Conservation (phyloP, 2,113 vertebrate species). For the Sterrhoptilus dennistouni region DNA sequence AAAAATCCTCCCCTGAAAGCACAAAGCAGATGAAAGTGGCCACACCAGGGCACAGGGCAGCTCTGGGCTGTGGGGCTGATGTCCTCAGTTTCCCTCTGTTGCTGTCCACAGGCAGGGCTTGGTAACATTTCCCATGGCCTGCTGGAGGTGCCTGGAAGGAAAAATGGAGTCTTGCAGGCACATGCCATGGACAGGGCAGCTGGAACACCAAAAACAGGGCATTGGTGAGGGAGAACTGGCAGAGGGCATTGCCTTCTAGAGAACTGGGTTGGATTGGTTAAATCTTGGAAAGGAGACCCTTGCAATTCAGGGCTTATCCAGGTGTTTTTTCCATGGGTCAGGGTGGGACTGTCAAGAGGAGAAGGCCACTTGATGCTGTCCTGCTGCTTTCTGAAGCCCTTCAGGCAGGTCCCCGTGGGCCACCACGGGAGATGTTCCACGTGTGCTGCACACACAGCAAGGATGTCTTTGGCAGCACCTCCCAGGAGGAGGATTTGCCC, state of each 20-base stretch:
- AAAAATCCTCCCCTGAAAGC: neutral
- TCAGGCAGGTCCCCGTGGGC: neutral
- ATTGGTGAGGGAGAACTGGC: neutral
- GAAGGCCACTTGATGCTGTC: neutral
- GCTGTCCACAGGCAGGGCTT: neutral
- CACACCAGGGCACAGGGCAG: neutral
- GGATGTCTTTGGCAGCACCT: neutral
- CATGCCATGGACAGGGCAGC: neutral
- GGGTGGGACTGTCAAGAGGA: accelerated
- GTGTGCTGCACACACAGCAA: accelerated
- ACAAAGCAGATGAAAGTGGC: neutral
- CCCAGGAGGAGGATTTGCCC: neutral
- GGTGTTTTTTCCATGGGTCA: neutral
- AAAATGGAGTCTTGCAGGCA: neutral
- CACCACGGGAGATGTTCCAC: accelerated
- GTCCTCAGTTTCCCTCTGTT: accelerated
- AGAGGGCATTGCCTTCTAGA: neutral
- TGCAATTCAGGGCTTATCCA: neutral
- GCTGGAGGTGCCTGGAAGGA: neutral
- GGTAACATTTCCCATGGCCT: neutral
- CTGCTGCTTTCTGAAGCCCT: neutral
- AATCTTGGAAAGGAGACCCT: neutral
- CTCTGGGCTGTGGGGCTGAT: neutral
- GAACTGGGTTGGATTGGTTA: neutral
- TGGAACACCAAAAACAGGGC: neutral